phyloP scores from a whole-genome alignment of 2,888 invertebrate species.

The Amphipyra berbera region DNA sequence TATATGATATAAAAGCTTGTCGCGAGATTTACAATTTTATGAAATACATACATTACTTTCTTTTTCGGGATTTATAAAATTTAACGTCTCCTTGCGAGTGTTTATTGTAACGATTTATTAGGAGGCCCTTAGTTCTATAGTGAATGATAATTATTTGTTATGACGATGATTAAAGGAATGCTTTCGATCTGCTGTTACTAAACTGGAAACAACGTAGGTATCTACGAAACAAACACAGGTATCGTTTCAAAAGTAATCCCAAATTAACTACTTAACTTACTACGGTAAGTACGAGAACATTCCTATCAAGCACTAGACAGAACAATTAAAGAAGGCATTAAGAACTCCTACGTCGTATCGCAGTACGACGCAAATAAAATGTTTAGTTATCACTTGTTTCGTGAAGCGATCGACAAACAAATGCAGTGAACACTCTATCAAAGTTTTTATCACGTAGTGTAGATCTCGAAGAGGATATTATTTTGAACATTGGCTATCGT shows the following conservation, averaged over 20 bases:
- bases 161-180: too few species aligned
- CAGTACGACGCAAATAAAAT: conserved; percentile 45
- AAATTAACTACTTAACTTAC: conserved; percentile 29
- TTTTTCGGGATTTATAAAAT: too few species aligned
- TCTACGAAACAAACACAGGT: background rate
- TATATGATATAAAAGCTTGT: too few species aligned
- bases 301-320: conserved; percentile 31
- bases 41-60: too few species aligned
- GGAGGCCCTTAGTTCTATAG: too few species aligned
- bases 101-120: too few species aligned
- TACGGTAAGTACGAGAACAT: conserved; percentile 14
- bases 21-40: too few species aligned
- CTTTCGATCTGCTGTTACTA: too few species aligned
- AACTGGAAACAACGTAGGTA: too few species aligned
- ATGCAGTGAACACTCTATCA: conserved; percentile 33
- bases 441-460: conserved; percentile 42
- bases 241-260: conserved; percentile 7
- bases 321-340: conserved; percentile 43
- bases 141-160: too few species aligned
- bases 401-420: conserved; percentile 38
- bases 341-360: conserved; percentile 39
- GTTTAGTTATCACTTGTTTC: conserved; percentile 42
- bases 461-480: conserved; percentile 31
- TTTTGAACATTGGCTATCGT: conserved; percentile 36
- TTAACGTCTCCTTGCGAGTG: too few species aligned